Base-by-base conservation (phyloP, 2,113 vertebrate genomes). In the Macquaria australasica region DNA sequence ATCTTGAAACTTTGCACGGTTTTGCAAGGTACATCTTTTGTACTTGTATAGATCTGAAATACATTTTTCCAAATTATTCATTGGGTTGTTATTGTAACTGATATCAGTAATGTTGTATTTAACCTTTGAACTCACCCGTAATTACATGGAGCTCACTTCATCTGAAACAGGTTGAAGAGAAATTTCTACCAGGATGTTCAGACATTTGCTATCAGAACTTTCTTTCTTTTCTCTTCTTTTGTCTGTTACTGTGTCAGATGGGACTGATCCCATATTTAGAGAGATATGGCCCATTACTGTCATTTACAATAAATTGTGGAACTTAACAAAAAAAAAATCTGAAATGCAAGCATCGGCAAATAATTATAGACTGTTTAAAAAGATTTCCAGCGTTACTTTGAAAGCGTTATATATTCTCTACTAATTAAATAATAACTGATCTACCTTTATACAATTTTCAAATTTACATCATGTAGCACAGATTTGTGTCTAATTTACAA, bases 401-500 rank as follows among this genome's bases (percentile, higher is more conserved):
- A 80, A 80, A 72, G n/a, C 45, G 71, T 81, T 70, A 60, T 67
- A 64, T 70, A 58, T 56, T 83, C 60, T 81, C 77, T 23, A 69
- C 25, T 77, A 48, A 88, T 59, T 67, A 28, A 79, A 69, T 31
- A 66, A 79, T 25, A 60, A 79, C 62, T 37, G 18, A 12, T 82
- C 72, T 72, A 71, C 25, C 25, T 89, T 87, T 91, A 87, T 91
- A 89, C 86, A 92, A 83, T 66, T 79, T 66, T 31, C 73, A 86
- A 80, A 92, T 92, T 50, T 89, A 91, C 92, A 92, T 86, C 67
- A 80, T 21, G 59, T 73, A 70, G 73, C 63, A 66, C 72, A 80
- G 53, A 77, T 66, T 39, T 66, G 72, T 92, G 80, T 81, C 78
- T 88, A 82, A 83, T 90, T 73, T 73, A 89, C 88, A 89, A 48